Evolutionary conservation across 2,113 vertebrate species (phyloP).

Genomic region (Oncorhynchus mykiss): DNA sequence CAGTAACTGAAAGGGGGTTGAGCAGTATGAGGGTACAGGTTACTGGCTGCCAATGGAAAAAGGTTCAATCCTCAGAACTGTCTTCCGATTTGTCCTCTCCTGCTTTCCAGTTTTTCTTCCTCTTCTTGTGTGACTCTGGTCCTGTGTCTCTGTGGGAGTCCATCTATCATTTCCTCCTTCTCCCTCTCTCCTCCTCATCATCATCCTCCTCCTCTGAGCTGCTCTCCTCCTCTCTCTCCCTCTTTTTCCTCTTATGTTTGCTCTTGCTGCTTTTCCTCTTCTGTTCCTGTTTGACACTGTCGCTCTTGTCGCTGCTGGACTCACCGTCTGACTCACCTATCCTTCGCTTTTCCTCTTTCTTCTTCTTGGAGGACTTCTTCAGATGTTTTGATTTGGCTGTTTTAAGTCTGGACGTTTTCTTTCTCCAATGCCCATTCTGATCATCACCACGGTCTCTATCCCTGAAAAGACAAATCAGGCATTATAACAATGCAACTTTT

Average conservation of each 20-base stretch:
- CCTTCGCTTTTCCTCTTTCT: constrained; percentile 61
- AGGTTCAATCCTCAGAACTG: constrained; percentile 79
- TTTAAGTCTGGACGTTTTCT: constrained; percentile 73
- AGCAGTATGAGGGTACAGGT: not conserved
- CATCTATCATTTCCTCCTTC: constrained; percentile 58
- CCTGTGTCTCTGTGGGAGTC: constrained; percentile 53
- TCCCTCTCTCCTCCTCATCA: constrained; percentile 33
- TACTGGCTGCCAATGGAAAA: not conserved
- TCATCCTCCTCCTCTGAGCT: constrained; percentile 57
- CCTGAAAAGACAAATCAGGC: constrained; percentile 9
- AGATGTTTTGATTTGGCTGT: constrained; percentile 76
- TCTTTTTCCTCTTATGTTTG: constrained; percentile 68
- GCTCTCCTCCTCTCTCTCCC: constrained; percentile 64
- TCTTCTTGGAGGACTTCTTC: constrained; percentile 88
- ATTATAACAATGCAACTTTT: too few species aligned
- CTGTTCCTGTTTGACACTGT: constrained; percentile 40
- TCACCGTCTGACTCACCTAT: constrained; percentile 66
- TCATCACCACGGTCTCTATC: constrained; percentile 63
- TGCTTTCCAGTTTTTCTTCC: constrained; percentile 86
- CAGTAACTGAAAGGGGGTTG: too few species aligned
- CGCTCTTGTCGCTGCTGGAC: constrained; percentile 53
- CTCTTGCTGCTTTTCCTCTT: constrained; percentile 69
- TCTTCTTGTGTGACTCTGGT: constrained; percentile 58
- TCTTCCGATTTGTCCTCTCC: constrained; percentile 83
- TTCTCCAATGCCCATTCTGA: constrained; percentile 69